Base-by-base conservation (phyloP, 2,888 invertebrate genomes). In the Tachina fera region DNA sequence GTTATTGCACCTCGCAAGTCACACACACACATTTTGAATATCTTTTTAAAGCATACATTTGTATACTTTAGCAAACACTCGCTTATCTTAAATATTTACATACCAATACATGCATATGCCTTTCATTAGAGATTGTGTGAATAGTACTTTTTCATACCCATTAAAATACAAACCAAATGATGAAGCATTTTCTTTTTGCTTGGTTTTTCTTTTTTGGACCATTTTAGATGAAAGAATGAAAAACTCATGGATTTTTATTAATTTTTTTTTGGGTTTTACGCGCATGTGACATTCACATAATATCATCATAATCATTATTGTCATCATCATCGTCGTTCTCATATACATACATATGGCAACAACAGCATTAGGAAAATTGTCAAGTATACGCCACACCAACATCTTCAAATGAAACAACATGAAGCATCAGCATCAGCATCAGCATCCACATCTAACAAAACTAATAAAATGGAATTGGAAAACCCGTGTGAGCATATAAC, bases 401-500 rank as follows among this genome's bases (percentile, higher is more conserved):
- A 68, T 51, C 51, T 51, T 22, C 31, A 75, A 60, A n/a, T 53
- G 43, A 56, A 79, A 72, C 56, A 31, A 56, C 39, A 65, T 58
- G 72, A 70, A 70, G 63, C 75, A 63, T 58, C 61, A 60, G 31
- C 31, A 31, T 51, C 3, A n/a, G n/a, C n/a, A 22, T 47, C 65
- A 47, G 8, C 61, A 56, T 51, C 75, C 82, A 70, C 63, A 41
- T 41, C 14, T 11, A 5, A 5, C 13, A 43, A 65, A 75, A 31
- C 63, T 14, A 51, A 74, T n/a, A 39, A 68, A 68, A 67, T 67
- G 67, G 39, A 70, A 76, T 43, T 61, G 56, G 31, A 76, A 83
- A 67, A 76, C 80, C 77, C 87, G 86, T 82, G 70, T 85, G 83
- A 81, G 80, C 76, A 84, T 74, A 82, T 83, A 86, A 83, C 83